These are phyloP conservation scores for Callyntrura guangdongensis DNA, from an alignment of 2,888 invertebrate species.

Conservation along the genomic window DNA sequence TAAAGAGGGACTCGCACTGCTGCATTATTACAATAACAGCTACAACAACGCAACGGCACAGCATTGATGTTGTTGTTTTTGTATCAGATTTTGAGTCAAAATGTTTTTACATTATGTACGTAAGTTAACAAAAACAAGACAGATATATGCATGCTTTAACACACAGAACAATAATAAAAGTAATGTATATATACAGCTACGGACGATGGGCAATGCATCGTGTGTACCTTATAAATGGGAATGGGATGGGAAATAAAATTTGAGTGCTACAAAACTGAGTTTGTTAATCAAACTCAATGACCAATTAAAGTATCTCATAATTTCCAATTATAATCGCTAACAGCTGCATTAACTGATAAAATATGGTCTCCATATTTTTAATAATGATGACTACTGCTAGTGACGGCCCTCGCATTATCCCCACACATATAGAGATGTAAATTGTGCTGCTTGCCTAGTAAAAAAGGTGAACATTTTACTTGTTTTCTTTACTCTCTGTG, in stretches of 20 bases:
- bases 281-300: constrained; percentile 79
- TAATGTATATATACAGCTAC: too few relatives aligned
- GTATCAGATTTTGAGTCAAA: too few relatives aligned
- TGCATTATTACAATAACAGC: constrained; percentile 51
- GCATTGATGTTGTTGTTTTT: too few relatives aligned
- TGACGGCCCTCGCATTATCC: constrained; percentile 32
- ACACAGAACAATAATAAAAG: constrained; percentile 5
- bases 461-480: constrained; percentile 51
- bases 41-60: constrained; percentile 50
- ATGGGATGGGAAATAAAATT: constrained; percentile 5
- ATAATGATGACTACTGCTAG: constrained; percentile 21
- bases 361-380: constrained; percentile 75
- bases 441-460: constrained; percentile 19
- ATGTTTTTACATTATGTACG: constrained; percentile 27
- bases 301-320: constrained; percentile 79
- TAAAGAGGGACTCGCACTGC: background rate
- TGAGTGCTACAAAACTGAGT: constrained; percentile 53
- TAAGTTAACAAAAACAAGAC: background rate
- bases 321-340: constrained; percentile 80
- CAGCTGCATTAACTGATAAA: constrained; percentile 78
- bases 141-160: background rate
- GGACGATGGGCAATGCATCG: background rate
- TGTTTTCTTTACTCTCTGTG: constrained; percentile 46
- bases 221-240: too few relatives aligned
- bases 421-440: constrained; percentile 33